phyloP scores from a whole-genome alignment of 2,113 vertebrate genomes.

The Tapirus terrestris region DNA sequence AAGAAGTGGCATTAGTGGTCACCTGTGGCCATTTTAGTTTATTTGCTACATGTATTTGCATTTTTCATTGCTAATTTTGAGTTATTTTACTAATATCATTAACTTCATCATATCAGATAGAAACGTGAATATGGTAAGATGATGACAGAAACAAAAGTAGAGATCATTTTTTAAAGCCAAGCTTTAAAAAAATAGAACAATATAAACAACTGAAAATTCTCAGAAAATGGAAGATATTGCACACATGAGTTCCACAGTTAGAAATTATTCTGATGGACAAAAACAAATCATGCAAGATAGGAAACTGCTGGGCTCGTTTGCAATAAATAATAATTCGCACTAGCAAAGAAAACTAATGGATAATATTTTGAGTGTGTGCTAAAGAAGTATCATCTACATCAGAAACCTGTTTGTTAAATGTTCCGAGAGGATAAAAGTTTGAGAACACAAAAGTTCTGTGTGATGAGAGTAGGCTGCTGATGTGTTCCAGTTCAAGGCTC shows the following conservation, averaged over 20 bases:
- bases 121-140: background rate
- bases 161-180: background rate
- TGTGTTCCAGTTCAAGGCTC: background rate
- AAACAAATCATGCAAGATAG: background rate
- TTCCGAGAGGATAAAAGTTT: background rate
- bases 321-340: background rate
- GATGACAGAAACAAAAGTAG: background rate
- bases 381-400: background rate
- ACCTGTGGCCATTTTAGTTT: background rate
- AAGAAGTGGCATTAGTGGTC: background rate
- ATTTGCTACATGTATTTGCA: background rate
- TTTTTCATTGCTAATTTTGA: slow-evolving; percentile 19
- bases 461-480: background rate
- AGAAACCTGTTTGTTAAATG: background rate
- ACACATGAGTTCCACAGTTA: background rate
- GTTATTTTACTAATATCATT: background rate
- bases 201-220: background rate
- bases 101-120: background rate
- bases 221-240: background rate
- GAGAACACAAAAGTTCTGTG: background rate
- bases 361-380: background rate
- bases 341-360: background rate
- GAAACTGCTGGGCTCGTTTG: background rate
- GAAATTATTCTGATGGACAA: background rate
- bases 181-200: background rate